Conservation (phyloP, 1,140 invertebrate species). For the Lerema accius region DNA sequence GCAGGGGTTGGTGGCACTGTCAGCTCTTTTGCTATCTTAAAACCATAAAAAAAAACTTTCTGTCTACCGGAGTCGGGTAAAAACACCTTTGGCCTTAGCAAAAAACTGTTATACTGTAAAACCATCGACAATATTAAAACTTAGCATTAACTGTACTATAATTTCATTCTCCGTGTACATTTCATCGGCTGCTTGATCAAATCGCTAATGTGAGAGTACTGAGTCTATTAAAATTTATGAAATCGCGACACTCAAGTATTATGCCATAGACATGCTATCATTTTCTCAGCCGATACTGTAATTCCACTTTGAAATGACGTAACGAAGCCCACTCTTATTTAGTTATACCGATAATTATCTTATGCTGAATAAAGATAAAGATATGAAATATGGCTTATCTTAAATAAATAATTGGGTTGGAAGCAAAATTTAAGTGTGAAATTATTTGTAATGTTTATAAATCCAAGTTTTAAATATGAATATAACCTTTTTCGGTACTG, state of each 20-base stretch:
- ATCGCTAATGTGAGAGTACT: slow-evolving; percentile 40
- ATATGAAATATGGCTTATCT: too few species aligned
- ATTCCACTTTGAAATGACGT: slow-evolving; percentile 15
- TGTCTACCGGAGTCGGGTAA: too few species aligned
- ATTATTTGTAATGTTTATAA: too few species aligned
- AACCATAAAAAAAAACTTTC: too few species aligned
- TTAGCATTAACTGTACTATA: not conserved
- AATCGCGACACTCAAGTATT: slow-evolving; percentile 32
- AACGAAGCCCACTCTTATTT: slow-evolving; percentile 7
- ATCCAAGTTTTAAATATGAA: too few species aligned
- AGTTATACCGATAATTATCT: slow-evolving; percentile 5
- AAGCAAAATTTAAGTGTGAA: not conserved
- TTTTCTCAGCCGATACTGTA: slow-evolving; percentile 28
- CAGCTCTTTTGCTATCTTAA: too few species aligned
- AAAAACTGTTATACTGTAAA: not conserved
- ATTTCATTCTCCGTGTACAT: slow-evolving; percentile 15
- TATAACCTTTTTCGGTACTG: too few species aligned
- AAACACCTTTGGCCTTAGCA: too few species aligned
- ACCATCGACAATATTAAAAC: not conserved
- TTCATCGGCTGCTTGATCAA: slow-evolving; percentile 35
- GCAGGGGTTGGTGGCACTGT: too few species aligned
- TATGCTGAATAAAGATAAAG: not conserved
- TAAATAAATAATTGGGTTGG: too few species aligned
- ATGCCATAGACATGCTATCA: slow-evolving; percentile 19
- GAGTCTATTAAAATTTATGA: slow-evolving; percentile 44